phyloP scores from a whole-genome alignment of 2,888 invertebrate species.

The Dastarcus helophoroides region DNA sequence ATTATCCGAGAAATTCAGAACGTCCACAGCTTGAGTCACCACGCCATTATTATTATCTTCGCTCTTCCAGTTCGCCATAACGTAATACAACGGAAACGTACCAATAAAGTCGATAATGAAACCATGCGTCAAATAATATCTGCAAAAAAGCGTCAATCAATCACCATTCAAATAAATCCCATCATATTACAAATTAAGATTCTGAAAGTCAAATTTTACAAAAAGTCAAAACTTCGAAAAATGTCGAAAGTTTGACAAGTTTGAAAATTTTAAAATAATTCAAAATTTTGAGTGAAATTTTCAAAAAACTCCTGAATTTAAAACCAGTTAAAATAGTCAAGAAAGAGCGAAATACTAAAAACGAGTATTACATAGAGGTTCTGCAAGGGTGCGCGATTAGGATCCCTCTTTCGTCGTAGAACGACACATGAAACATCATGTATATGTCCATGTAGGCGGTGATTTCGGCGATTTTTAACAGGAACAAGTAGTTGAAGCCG shows the following conservation, averaged over 20 bases:
- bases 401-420: conserved; percentile 38
- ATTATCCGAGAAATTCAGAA: neutral
- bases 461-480: conserved; percentile 21
- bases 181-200: no score
- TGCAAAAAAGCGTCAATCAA: conserved; percentile 22
- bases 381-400: conserved; percentile 40
- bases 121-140: conserved; percentile 7
- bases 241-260: no score
- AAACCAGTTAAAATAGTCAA: no score
- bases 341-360: no score
- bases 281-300: no score
- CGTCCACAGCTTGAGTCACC: neutral
- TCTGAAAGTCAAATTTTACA: no score
- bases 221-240: no score
- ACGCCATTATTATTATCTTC: conserved; percentile 2
- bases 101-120: conserved; percentile 6
- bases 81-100: conserved; percentile 7
- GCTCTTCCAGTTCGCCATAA: neutral
- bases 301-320: no score
- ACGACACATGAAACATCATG: conserved; percentile 41
- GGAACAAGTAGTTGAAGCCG: conserved; percentile 26
- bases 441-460: conserved; percentile 34
- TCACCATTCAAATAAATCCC: no score
- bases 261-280: no score
- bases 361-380: conserved; percentile 33